These are phyloP conservation scores for Pterophyllum scalare DNA, from an alignment of 2,113 vertebrate genomes.

Conservation along the genomic window DNA sequence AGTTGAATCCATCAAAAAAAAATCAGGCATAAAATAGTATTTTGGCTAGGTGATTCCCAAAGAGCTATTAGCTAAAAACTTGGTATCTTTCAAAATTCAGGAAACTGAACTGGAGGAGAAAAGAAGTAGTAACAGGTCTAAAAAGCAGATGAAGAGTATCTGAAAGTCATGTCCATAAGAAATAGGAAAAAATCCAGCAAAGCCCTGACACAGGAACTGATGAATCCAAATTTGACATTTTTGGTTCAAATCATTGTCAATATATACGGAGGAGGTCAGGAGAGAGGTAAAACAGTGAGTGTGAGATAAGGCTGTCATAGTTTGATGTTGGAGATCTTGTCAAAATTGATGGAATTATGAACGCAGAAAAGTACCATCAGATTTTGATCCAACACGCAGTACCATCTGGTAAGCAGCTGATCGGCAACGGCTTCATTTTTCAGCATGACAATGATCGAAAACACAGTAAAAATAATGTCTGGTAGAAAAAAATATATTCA, in stretches of 20 bases:
- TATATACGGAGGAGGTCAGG: fast-evolving
- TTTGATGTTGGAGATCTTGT: neutral
- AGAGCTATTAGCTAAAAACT: neutral
- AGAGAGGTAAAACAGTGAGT: neutral
- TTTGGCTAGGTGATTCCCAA: neutral
- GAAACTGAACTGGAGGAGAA: neutral
- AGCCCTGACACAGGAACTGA: no score
- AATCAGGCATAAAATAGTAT: neutral
- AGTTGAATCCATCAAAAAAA: neutral
- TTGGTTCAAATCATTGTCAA: neutral
- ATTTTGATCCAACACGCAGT: neutral
- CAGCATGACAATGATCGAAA: no score
- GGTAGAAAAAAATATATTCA: no score
- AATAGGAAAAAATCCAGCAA: neutral
- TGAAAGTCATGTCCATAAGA: neutral
- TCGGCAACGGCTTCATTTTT: no score
- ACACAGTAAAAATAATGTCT: no score
- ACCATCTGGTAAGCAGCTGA: neutral
- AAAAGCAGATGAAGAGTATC: neutral
- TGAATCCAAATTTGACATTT: neutral
- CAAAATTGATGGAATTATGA: neutral
- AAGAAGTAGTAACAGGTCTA: neutral
- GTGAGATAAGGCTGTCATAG: neutral
- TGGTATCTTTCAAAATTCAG: neutral
- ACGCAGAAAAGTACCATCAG: neutral